phyloP scores from a whole-genome alignment of 64 coral and sea anemone species.

The Catalaphyllia jardinei region DNA sequence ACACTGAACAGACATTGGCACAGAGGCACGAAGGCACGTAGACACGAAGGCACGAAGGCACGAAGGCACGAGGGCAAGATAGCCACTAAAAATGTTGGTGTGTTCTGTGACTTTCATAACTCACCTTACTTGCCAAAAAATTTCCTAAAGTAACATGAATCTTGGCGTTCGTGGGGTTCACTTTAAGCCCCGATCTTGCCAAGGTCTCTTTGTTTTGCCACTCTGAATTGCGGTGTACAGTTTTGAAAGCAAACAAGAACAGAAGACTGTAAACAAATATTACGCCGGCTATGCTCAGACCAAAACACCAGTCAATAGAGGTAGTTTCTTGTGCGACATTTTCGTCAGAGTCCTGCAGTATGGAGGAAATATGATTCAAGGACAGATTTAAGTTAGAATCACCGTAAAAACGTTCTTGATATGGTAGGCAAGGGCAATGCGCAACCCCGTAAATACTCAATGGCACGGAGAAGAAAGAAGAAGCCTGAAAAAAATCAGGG shows the following conservation, averaged over 20 bases:
- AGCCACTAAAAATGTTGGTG: no score
- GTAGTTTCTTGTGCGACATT: not conserved
- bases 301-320: not conserved
- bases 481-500: no score
- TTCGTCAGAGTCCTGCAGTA: not conserved
- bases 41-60: no score
- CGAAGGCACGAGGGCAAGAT: no score
- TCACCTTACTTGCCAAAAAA: constrained; percentile 71
- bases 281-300: not conserved
- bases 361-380: not conserved
- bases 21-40: no score
- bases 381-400: no score
- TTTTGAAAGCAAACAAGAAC: constrained; percentile 46
- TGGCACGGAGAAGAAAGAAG: no score
- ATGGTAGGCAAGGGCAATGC: no score
- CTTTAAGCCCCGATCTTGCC: constrained; percentile 74
- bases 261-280: constrained; percentile 45
- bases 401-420: no score
- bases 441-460: no score
- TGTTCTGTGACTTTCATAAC: not conserved
- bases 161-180: constrained; percentile 80
- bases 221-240: constrained; percentile 69
- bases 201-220: constrained; percentile 60
- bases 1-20: no score
- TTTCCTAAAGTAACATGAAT: constrained; percentile 85